Base-by-base conservation (phyloP, 1,140 invertebrate species). In the Rhyacophila brunnea region DNA sequence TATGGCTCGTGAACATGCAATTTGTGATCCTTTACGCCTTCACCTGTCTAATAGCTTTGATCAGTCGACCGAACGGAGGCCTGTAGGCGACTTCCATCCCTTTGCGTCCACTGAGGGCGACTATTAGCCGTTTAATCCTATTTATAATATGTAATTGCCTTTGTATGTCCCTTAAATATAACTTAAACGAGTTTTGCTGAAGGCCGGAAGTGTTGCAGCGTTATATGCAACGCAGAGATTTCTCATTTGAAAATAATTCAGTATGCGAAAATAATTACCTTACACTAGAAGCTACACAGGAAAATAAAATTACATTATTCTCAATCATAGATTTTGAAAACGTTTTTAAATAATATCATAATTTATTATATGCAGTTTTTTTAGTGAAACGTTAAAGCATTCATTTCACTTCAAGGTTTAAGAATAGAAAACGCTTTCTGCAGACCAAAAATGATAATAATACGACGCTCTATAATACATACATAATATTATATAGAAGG, bases 91-190 rank as follows among this genome's bases (percentile, higher is more conserved):
- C 23, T 36, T 0, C 19, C 15, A 14, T 38, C 47, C 32, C 34
- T 35, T 50, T 23, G 23, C 9, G 20, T 18, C 23, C 32, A 14
- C 17, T 23, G 9, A 50, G 49, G 49, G 48, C 46, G 35, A 45
- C 14, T 49, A 61, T 61, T 44, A 55, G 34, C 36, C 15, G 32
- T 28, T 45, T 62, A 53, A 62, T 62, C 28, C 54, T 42, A 57
- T 57, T 62, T 61, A 42, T 53, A 42, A 38, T 28, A 48, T 14
- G 40, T 57, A 62, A 62, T 57, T 43, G 54, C 47, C 60, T 51
- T 57, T 62, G 59, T 56, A 19, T 34, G 32, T 23, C 54, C 36
- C 44, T 50, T 34, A 62, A 62, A 62, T 54, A 32, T 18, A 28
- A 62, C 48, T 57, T 51, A 32, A 60, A 60, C 17, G 50, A 54